These are phyloP conservation scores for Sylvietta virens DNA, from an alignment of 2,113 vertebrate species.

Conservation along the genomic window DNA sequence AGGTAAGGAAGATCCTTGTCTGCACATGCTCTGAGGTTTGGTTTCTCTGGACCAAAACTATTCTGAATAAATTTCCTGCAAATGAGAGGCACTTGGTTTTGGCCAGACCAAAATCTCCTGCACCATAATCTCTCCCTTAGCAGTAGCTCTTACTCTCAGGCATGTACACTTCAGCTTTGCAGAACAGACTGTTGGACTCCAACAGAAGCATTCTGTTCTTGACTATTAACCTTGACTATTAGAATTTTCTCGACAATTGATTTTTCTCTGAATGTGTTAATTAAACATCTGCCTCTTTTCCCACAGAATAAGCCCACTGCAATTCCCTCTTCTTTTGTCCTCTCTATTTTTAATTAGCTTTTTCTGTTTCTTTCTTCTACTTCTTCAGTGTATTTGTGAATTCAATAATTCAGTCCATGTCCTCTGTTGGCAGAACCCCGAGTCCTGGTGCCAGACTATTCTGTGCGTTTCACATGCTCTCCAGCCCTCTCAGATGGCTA, in stretches of 20 bases:
- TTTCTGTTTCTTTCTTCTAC: background rate
- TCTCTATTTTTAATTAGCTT: background rate
- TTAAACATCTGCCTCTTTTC: background rate
- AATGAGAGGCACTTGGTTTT: background rate
- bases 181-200: background rate
- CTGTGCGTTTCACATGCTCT: background rate
- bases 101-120: background rate
- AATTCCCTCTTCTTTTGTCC: background rate
- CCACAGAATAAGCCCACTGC: background rate
- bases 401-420: background rate
- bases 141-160: background rate
- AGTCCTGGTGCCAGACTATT: background rate
- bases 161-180: background rate
- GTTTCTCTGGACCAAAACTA: background rate
- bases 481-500: background rate
- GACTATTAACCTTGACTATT: background rate
- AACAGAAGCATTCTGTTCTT: background rate
- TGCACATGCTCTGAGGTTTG: background rate
- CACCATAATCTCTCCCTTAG: background rate
- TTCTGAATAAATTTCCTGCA: background rate
- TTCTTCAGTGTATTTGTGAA: background rate
- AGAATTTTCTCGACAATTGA: background rate
- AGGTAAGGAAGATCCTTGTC: background rate
- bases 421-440: background rate
- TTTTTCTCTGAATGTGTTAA: background rate